Percentiles rank a stretch among this genome's conserved stretches.
Evolutionary conservation across 2,888 invertebrate species (phyloP).

Genomic region (Taphrorychus bicolor): DNA sequence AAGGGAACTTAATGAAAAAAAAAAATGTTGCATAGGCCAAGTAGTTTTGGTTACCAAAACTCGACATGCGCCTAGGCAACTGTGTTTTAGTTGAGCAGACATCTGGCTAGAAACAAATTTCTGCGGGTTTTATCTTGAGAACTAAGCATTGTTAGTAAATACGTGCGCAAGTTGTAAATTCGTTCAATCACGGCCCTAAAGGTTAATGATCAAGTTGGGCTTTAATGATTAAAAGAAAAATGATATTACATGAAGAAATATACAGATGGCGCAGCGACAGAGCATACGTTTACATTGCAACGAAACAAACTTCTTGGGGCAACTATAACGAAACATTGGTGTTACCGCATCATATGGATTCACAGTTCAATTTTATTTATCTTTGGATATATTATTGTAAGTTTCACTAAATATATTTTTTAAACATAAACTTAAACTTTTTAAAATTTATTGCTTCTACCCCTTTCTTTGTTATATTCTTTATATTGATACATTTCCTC

Average conservation of each 20-base stretch:
- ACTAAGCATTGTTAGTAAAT: too few relatives aligned
- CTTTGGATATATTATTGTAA: too few relatives aligned
- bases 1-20: not conserved
- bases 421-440: too few relatives aligned
- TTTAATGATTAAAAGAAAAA: constrained; percentile 25
- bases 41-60: not conserved
- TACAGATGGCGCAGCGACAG: constrained; percentile 53
- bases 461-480: too few relatives aligned
- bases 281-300: constrained; percentile 56
- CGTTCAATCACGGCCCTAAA: constrained; percentile 1
- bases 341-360: too few relatives aligned
- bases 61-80: not conserved
- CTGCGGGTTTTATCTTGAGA: constrained; percentile 17
- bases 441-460: too few relatives aligned
- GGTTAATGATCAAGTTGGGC: constrained; percentile 21
- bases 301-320: constrained; percentile 53
- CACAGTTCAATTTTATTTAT: too few relatives aligned
- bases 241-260: constrained; percentile 42
- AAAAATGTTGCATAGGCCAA: not conserved
- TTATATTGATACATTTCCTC: too few relatives aligned
- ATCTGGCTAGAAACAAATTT: constrained; percentile 39
- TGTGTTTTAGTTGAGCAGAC: constrained; percentile 37
- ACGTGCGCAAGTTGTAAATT: not conserved
- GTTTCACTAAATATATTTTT: too few relatives aligned
- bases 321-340: not conserved